Evolutionary conservation across 2,888 invertebrate species (phyloP).

Genomic region (Bhutanitis thaidina): DNA sequence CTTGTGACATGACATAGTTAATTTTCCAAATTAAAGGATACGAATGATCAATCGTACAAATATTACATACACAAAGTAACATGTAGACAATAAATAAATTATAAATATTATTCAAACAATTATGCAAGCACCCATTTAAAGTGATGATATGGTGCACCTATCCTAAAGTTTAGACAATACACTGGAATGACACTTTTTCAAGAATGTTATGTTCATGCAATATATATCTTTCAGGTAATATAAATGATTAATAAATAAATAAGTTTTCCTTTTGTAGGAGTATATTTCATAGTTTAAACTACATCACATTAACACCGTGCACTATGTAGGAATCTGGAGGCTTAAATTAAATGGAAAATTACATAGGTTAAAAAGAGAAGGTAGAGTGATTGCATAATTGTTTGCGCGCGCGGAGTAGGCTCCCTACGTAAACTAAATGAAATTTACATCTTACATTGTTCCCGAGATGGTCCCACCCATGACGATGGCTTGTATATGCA

Average conservation of each 20-base stretch:
- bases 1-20: not conserved
- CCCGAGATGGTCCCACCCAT: slow-evolving; percentile 80
- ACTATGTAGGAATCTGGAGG: slow-evolving; percentile 29
- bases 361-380: slow-evolving; percentile 27
- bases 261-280: slow-evolving; percentile 26
- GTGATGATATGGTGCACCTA: slow-evolving; percentile 60
- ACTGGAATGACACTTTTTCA: slow-evolving; percentile 77
- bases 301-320: slow-evolving; percentile 33
- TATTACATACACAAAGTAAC: slow-evolving; percentile 44
- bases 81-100: slow-evolving; percentile 51
- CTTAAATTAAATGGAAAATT: slow-evolving; percentile 33
- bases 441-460: slow-evolving; percentile 75
- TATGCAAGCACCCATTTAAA: slow-evolving; percentile 53
- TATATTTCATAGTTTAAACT: slow-evolving; percentile 16
- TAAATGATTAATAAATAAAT: slow-evolving; percentile 31
- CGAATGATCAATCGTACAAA: slow-evolving; percentile 36
- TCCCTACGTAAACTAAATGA: slow-evolving; percentile 69
- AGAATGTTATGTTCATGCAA: slow-evolving; percentile 70
- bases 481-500: slow-evolving; percentile 74
- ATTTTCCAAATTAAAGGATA: slow-evolving; percentile 30
- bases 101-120: slow-evolving; percentile 56
- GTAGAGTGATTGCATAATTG: slow-evolving; percentile 56
- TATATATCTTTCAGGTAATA: slow-evolving; percentile 31
- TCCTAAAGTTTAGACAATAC: slow-evolving; percentile 73
- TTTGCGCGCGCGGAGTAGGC: slow-evolving; percentile 50